phyloP scores from a whole-genome alignment of 2,113 vertebrate genomes.

The Serilophus lunatus region DNA sequence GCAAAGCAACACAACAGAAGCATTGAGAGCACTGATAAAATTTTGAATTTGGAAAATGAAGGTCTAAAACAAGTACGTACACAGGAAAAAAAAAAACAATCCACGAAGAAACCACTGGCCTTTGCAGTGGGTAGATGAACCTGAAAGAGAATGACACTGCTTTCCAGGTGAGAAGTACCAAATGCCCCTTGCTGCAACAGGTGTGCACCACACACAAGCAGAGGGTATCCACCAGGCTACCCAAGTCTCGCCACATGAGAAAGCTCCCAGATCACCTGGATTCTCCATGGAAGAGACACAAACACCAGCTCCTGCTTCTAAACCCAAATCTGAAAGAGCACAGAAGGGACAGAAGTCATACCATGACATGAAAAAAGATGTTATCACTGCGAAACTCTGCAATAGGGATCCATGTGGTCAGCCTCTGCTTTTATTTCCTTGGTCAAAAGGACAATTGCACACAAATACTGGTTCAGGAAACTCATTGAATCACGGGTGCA shows the following conservation, averaged over 20 bases:
- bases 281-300: background rate
- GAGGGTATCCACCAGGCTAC: background rate
- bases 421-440: background rate
- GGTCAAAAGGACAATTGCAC: background rate
- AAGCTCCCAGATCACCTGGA: background rate
- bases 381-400: background rate
- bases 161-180: background rate
- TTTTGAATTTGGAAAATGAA: background rate
- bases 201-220: background rate
- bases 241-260: background rate
- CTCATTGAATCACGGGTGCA: background rate
- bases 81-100: fast-evolving
- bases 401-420: background rate
- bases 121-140: background rate
- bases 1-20: background rate
- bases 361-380: background rate
- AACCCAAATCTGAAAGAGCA: background rate
- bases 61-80: background rate
- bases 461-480: background rate
- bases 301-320: background rate
- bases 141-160: background rate
- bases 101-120: background rate
- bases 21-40: background rate
- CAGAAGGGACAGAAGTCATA: background rate
- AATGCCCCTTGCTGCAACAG: background rate